phyloP scores from a whole-genome alignment of 1,140 invertebrate species.

The Pollicipes pollicipes region DNA sequence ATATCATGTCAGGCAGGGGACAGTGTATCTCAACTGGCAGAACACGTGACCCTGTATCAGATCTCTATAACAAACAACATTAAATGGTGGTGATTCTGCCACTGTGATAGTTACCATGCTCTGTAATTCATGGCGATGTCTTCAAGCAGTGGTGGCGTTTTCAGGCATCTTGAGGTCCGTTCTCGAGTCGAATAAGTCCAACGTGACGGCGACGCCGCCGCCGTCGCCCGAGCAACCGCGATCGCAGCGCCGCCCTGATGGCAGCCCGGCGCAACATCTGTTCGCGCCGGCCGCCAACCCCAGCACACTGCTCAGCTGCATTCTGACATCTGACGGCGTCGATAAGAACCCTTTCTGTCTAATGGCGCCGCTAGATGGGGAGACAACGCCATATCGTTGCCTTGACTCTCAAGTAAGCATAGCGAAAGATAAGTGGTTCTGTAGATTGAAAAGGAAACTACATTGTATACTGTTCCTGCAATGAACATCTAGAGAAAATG shows the following conservation, averaged over 20 bases:
- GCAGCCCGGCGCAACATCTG: background rate
- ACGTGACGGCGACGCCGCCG: slow-evolving; percentile 11
- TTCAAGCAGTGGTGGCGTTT: too few species aligned
- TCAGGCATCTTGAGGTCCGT: background rate
- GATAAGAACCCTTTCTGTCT: background rate
- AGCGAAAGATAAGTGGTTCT: background rate
- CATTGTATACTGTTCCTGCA: too few species aligned
- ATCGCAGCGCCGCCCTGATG: background rate
- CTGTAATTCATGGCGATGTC: background rate
- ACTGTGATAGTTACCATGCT: background rate
- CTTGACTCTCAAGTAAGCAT: slow-evolving; percentile 23
- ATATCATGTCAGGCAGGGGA: background rate
- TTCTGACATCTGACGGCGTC: background rate
- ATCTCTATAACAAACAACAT: too few species aligned
- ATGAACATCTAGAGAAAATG: too few species aligned
- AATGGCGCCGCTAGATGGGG: slow-evolving; percentile 20
- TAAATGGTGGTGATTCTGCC: background rate
- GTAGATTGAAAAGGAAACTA: too few species aligned
- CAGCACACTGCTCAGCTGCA: background rate
- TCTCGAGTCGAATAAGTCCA: slow-evolving; percentile 9
- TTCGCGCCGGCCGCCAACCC: background rate
- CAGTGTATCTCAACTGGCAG: too few species aligned
- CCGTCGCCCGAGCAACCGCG: slow-evolving; percentile 6
- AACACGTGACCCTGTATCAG: too few species aligned
- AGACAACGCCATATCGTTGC: slow-evolving; percentile 30